Conservation (phyloP, 1,140 invertebrate species). For the Eufriesea mexicana region DNA sequence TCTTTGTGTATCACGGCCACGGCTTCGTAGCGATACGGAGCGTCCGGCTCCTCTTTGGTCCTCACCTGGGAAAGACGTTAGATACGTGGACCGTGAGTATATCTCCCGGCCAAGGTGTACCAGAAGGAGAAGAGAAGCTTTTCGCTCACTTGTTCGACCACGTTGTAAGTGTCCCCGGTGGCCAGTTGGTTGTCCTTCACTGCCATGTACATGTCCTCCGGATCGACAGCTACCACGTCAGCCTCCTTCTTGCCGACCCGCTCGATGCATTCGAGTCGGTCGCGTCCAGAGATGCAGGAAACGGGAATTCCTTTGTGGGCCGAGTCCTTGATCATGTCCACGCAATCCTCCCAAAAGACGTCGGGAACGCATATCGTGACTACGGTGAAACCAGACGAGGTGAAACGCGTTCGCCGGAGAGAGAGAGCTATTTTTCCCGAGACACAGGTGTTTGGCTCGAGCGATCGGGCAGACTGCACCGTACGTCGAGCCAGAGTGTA, state of each 20-base stretch:
- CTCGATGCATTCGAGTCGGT: slow-evolving; percentile 89
- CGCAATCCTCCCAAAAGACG: slow-evolving; percentile 84
- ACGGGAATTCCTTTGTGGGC: slow-evolving; percentile 85
- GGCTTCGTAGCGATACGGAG: slow-evolving; percentile 89
- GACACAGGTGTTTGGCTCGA: no score
- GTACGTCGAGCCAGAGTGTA: no score
- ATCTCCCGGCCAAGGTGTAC: neutral
- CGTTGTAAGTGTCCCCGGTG: slow-evolving; percentile 86
- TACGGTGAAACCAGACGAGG: slow-evolving; percentile 67
- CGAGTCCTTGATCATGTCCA: slow-evolving; percentile 85
- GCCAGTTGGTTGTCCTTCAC: slow-evolving; percentile 85
- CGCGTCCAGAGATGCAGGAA: slow-evolving; percentile 86
- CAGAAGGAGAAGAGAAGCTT: no score
- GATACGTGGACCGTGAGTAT: neutral
- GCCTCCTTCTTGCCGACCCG: slow-evolving; percentile 88
- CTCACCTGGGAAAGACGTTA: slow-evolving; percentile 58
- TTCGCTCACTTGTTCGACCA: slow-evolving; percentile 84
- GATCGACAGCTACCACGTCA: slow-evolving; percentile 91
- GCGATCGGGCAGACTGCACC: no score
- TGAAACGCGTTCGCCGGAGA: neutral
- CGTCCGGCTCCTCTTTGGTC: slow-evolving; percentile 80
- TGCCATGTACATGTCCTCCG: slow-evolving; percentile 92
- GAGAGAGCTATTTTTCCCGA: no score
- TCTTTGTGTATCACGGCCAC: slow-evolving; percentile 90
- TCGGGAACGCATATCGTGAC: slow-evolving; percentile 89